These are phyloP conservation scores for Tricholaema leucomelas DNA, from an alignment of 2,113 vertebrate genomes.

Conservation along the genomic window DNA sequence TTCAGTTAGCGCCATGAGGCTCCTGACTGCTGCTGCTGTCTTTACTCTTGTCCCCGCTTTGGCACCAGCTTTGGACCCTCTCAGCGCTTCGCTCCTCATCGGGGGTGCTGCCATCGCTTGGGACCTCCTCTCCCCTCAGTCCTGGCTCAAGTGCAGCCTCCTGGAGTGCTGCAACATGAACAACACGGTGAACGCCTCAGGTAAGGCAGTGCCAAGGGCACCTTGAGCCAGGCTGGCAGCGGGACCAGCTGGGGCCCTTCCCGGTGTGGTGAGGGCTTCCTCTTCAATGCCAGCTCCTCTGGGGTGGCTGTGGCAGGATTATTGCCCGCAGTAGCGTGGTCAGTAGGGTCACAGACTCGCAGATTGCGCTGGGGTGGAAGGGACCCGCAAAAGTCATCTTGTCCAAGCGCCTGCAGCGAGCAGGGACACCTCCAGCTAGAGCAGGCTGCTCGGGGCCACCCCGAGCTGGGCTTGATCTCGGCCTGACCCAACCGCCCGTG, in stretches of 20 bases:
- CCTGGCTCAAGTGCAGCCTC: constrained; percentile 25
- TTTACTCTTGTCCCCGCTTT: not conserved
- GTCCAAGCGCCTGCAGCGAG: too few relatives aligned
- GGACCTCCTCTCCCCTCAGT: not conserved
- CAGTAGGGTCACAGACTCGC: not conserved
- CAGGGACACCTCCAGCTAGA: too few relatives aligned
- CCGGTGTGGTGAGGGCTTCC: not conserved
- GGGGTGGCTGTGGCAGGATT: not conserved
- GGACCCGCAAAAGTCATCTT: too few relatives aligned
- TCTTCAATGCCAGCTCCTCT: not conserved
- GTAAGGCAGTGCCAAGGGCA: not conserved
- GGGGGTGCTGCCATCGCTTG: not conserved
- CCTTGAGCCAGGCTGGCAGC: not conserved
- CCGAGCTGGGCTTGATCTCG: not conserved
- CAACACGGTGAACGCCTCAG: not conserved
- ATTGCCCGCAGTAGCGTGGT: accelerated
- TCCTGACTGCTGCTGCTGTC: not conserved
- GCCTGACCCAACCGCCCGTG: not conserved
- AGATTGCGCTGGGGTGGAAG: too few relatives aligned
- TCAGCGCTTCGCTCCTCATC: not conserved
- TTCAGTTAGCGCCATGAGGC: constrained; percentile 7
- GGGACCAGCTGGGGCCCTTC: not conserved
- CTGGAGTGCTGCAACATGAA: constrained; percentile 11
- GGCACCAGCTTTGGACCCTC: not conserved
- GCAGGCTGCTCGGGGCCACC: too few relatives aligned